Evolutionary conservation across 2,113 vertebrate genomes (phyloP), one percentile per base, ranked within the genome.

Genomic region (Edolisoma coerulescens): DNA sequence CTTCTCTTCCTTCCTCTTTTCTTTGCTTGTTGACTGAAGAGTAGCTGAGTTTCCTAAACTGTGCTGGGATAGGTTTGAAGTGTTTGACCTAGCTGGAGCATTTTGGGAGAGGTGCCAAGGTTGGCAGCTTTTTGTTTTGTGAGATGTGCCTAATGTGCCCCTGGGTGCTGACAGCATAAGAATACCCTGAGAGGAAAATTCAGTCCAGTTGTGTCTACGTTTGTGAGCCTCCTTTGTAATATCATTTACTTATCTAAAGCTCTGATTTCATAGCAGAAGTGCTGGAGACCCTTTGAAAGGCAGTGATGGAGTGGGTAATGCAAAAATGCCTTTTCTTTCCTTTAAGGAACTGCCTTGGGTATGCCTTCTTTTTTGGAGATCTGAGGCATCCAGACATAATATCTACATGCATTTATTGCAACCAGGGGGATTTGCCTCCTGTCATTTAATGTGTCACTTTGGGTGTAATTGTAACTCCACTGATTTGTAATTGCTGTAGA

Each of bases 1-100:
- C 5, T 84, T 67, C 7, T 89, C 35, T 94, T 94, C 82, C 89
- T 95, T 93, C 83, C 83, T 90, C 47, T 84, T 96, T 56, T 21
- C 4, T n/a, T 59, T 69, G 27, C 52, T 44, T 93, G 86, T 49
- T 89, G 71, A 81, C 28, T 93, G 53, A 92, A 77, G 39, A 84
- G 32, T 13, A 63, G 80, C 64, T 47, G 50, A 88, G 26, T 67
- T 77, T 90, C 26, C 68, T 26, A 61, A 52, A 23, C 39, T 23
- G 42, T 69, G 47, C 47, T 73, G 63, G 9, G 59, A n/a, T 1
- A 4, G 52, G 7, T 82, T 80, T 60, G 88, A 63, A 88, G 60
- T 71, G 69, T 84, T 88, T 0, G 1, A 81, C 49, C 41, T 63
- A 74, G 64, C 52, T 84, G 64, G 60, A 68, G 32, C 9, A 10